Percentiles rank a stretch among this genome's conserved stretches.
Evolutionary conservation across 2,888 invertebrate species (phyloP).

Genomic region (Hyposoter dolosus): DNA sequence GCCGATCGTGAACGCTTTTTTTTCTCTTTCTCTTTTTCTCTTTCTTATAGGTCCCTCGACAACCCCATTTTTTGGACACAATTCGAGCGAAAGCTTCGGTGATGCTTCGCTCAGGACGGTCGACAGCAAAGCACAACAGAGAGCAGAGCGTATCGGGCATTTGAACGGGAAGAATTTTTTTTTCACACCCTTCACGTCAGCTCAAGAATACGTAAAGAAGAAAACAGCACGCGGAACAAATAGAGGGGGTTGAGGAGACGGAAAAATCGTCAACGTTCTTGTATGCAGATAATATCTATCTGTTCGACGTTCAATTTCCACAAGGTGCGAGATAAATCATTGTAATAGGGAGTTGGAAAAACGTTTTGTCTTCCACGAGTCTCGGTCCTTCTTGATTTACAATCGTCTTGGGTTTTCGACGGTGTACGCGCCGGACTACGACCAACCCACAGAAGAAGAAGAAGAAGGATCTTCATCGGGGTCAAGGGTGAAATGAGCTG

Average conservation of each 20-base stretch:
- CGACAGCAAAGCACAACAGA: constrained; percentile 19
- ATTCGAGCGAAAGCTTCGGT: constrained; percentile 48
- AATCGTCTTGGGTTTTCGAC: constrained; percentile 57
- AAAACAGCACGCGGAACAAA: background rate
- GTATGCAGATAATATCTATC: constrained; percentile 66
- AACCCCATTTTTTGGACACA: constrained; percentile 29
- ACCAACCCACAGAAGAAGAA: constrained; percentile 25
- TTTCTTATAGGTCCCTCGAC: background rate
- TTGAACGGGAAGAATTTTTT: constrained; percentile 31
- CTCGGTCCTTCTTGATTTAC: constrained; percentile 73
- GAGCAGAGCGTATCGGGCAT: background rate
- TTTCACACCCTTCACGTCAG: constrained; percentile 22
- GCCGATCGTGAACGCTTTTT: constrained; percentile 55
- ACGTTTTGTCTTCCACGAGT: constrained; percentile 55
- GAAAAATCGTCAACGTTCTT: constrained; percentile 29
- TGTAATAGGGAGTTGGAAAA: constrained; percentile 70
- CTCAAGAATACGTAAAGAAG: constrained; percentile 9
- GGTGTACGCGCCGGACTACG: constrained; percentile 44
- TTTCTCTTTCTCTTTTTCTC: constrained; percentile 20
- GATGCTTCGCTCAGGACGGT: background rate
- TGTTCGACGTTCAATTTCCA: constrained; percentile 67
- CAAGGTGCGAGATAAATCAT: constrained; percentile 71
- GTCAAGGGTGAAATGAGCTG: constrained; percentile 76
- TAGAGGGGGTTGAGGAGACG: background rate
- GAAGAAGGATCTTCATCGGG: constrained; percentile 60